phyloP scores from a whole-genome alignment of 2,113 vertebrate species.

The Psettodes erumei region DNA sequence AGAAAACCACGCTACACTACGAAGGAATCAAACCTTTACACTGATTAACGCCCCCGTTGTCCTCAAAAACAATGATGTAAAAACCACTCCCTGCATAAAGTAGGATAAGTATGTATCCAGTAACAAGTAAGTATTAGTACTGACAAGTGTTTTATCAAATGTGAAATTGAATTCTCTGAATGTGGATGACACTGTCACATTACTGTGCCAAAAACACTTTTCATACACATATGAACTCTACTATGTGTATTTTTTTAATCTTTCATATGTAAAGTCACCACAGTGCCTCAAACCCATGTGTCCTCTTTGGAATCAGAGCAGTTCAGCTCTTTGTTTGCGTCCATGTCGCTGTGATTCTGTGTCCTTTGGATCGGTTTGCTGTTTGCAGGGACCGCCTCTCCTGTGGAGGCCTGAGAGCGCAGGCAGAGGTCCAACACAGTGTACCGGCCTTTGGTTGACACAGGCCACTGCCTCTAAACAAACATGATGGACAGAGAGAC shows the following conservation, averaged over 20 bases:
- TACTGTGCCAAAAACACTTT: too few species aligned
- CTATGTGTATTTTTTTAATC: too few species aligned
- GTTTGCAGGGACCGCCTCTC: conserved; percentile 29
- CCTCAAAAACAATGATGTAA: not conserved
- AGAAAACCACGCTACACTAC: not conserved
- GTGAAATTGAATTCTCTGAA: not conserved
- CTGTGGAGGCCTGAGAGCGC: conserved; percentile 35
- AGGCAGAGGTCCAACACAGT: conserved; percentile 46
- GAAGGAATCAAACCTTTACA: not conserved
- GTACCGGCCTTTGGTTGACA: conserved; percentile 49
- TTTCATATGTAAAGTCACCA: not conserved
- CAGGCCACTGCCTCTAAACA: conserved; percentile 38
- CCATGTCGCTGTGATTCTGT: not conserved
- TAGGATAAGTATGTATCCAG: not conserved
- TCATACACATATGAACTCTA: too few species aligned
- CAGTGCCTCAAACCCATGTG: not conserved
- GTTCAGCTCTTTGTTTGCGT: not conserved
- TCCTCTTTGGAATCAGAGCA: not conserved
- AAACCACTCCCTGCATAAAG: not conserved
- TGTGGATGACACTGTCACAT: not conserved
- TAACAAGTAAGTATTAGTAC: not conserved
- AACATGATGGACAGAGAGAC: conserved; percentile 28
- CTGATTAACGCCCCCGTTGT: not conserved
- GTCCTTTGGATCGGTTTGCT: conserved; percentile 44
- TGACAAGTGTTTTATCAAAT: not conserved